Evolutionary conservation across 1,140 invertebrate species (phyloP), one percentile per base, ranked within the genome.

Genomic region (Stegodyphus dumicola): DNA sequence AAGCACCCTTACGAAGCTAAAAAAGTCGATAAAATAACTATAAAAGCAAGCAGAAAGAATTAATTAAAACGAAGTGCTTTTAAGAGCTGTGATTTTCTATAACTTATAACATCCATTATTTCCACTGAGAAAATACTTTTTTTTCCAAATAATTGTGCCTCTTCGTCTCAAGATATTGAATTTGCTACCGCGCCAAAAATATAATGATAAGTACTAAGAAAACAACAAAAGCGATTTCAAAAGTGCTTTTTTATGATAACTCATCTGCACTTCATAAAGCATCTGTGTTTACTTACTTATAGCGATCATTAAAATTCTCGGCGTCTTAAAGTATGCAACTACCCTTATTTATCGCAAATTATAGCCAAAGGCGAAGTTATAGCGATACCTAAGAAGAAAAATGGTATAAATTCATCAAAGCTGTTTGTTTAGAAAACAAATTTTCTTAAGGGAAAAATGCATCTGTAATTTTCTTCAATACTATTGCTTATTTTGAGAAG

Each of bases 61-160:
- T 79, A 79, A 79, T 79, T 79, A 79, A 49, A 56, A 79, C 15
- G 64, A 79, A 79, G 77, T 79, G 77, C 77, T 70, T 79, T 79
- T 79, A 79, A 70, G 66, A 79, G 54, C 65, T 79, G 64, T 70
- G 77, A 79, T 70, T 79, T 79, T 69, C 51, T 48, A 54, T 70
- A 79, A 79, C 15, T 69, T 48, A 54, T 70, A 79, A 70, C 49
- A 70, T 70, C 52, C 52, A 69, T 79, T 79, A 69, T 79, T 79
- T n/a, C 13, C 48, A 54, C n/a, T 13, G 17, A 67, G 15, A 11
- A 60, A 60, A 60, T 11, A 2, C 3, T 67, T 67, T 67, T 67
- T 67, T 67, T 67, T 67, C 17, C 13, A 15, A 15, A 13, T 17
- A 7, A n/a, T 17, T 67, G 17, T 15, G 7, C 65, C 65, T 67